Evolutionary conservation across 2,888 invertebrate genomes (phyloP), one percentile per base, ranked within the genome.

Genomic region (Agelastica alni): DNA sequence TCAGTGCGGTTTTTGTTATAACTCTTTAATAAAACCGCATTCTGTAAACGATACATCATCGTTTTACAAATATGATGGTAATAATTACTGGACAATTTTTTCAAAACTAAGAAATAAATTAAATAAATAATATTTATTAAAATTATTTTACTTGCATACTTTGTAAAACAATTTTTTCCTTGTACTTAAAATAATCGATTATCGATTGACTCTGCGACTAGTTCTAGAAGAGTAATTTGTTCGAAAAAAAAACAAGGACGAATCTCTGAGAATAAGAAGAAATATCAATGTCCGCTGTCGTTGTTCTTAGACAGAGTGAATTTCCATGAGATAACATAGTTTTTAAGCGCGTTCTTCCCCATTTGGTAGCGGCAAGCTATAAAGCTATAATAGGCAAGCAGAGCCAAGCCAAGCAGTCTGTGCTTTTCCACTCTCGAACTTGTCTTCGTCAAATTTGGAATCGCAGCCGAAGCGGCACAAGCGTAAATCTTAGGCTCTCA

Each of bases 371-470:
- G 67, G 66, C 67, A 63, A 62, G 66, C 68, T 70, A 71, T 71
- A 75, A 76, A 68, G 63, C 75, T 75, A 75, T 75, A 76, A 75
- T 76, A 75, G 76, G 77, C 68, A 72, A 73, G 69, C 72, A 74
- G 74, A 75, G 75, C 73, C 75, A 75, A 71, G 75, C 75, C 75
- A 75, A 71, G 75, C 75, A 72, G 75, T 75, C 75, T 75, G 71
- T 72, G 72, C 73, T 73, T 72, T 73, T 74, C 74, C 72, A 72
- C 70, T 70, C 26, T 26, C 26, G 26, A 72, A 76, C 73, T 69
- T 65, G 76, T 74, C 74, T 73, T 75, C 72, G 70, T 75, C 76
- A 75, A 75, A 76, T 76, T 76, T 76, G 76, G 76, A 75, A 75
- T 75, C 70, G 74, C 69, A 68, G 71, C 69, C 68, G 63, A 69